phyloP scores from a whole-genome alignment of 2,888 invertebrate species.

The Tupiocoris notatus region DNA sequence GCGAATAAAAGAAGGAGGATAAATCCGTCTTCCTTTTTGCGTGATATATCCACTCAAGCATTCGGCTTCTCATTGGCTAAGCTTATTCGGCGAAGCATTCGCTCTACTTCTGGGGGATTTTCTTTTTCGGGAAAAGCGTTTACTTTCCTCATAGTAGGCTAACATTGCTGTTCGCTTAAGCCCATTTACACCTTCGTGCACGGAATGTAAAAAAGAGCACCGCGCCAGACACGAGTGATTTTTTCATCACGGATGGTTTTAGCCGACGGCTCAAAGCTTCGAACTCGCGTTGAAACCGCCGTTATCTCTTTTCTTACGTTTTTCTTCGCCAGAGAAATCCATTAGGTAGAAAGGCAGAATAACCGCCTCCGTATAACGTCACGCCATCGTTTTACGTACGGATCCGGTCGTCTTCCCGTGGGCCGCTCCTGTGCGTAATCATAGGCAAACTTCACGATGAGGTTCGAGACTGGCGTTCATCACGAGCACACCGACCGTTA shows the following conservation, averaged over 20 bases:
- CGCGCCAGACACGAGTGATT: conserved; percentile 8
- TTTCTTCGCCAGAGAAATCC: not conserved
- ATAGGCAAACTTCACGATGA: not conserved
- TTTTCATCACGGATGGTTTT: not conserved
- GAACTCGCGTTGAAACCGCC: no score
- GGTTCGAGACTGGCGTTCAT: not conserved
- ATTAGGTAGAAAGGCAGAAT: not conserved
- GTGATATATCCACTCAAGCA: not conserved
- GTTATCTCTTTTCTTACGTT: not conserved
- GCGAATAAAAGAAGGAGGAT: no score
- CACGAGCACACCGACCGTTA: not conserved
- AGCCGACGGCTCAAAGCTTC: not conserved
- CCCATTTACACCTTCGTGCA: conserved; percentile 9
- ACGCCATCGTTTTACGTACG: not conserved
- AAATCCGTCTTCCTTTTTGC: not conserved
- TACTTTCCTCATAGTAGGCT: not conserved
- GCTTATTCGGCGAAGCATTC: not conserved
- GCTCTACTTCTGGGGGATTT: not conserved
- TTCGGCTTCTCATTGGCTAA: not conserved
- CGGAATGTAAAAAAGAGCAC: conserved; percentile 3
- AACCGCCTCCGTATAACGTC: not conserved
- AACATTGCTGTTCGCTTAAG: not conserved
- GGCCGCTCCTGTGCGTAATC: not conserved
- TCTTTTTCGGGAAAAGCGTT: not conserved
- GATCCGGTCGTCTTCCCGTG: not conserved